Conservation (phyloP, 37 sponge, comb jelly and placozoan genomes). For the Diacarnus erythraeanus region DNA sequence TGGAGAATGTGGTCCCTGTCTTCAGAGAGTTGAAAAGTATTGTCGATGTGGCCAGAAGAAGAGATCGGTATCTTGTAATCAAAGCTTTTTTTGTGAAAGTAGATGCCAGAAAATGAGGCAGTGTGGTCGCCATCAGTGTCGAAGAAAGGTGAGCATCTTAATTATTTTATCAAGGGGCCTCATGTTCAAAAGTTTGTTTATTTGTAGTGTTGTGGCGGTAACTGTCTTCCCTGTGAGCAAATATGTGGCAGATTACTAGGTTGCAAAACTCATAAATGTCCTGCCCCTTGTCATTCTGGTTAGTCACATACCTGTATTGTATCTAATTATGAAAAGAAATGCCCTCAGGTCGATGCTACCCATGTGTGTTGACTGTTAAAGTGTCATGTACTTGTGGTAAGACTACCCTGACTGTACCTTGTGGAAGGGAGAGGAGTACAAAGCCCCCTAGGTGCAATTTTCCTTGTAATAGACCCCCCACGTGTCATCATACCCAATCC, state of each 20-base stretch:
- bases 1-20: constrained; percentile 85
- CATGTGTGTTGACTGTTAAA: constrained; percentile 69
- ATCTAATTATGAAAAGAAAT: not conserved
- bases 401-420: constrained; percentile 68
- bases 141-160: constrained; percentile 68
- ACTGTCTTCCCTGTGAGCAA: constrained; percentile 89
- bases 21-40: constrained; percentile 51
- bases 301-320: not conserved
- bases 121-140: constrained; percentile 91
- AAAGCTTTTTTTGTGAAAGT: constrained; percentile 79
- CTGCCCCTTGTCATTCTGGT: constrained; percentile 84
- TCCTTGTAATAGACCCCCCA: constrained; percentile 70
- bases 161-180: not conserved
- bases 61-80: constrained; percentile 64
- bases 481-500: constrained; percentile 53
- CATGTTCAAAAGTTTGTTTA: not conserved
- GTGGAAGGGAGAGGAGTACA: constrained; percentile 68
- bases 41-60: constrained; percentile 83
- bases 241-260: constrained; percentile 68
- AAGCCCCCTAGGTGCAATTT: constrained; percentile 76
- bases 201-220: constrained; percentile 85
- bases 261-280: constrained; percentile 92
- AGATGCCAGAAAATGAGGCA: constrained; percentile 72
- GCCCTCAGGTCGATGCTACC: constrained; percentile 85
- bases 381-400: constrained; percentile 78